Base-by-base conservation (phyloP, 2,888 invertebrate species). In the Bedellia somnulentella region DNA sequence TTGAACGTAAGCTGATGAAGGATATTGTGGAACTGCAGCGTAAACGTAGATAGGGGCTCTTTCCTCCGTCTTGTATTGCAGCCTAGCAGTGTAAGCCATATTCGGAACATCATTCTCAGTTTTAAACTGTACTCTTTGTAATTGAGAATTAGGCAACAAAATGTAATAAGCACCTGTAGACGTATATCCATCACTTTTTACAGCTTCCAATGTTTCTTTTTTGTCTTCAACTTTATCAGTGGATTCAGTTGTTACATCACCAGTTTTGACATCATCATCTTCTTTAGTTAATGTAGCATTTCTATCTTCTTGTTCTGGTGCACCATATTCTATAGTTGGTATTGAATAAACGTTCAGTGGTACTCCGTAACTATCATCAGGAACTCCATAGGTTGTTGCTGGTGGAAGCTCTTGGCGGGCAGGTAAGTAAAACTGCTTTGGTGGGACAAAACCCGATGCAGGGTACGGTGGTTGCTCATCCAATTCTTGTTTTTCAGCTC, bases 51-150 rank as follows among this genome's bases (percentile, higher is more conserved):
- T 71, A 5, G 78, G 78, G 11, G 84, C 81, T 0, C 81, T 81
- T 33, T 82, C 80, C 35, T 83, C 82, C 41, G 79, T 77, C 43
- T 70, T 79, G 47, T 83, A 84, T 29, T 79, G 81, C 34, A 85
- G 68, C 41, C 79, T 78, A 6, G 83, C 83, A 22, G 80, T 80
- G 46, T 81, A 83, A 12, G 80, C 83, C 83, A 83, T 84, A 31
- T 82, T 81, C 52, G 45, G 52, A 4, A 61, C 15, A 24, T 73
- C 71, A 26, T 71, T 70, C 35, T 68, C 58, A 0, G 82, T 81
- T 35, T 77, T 64, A 57, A 81, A 85, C 40, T 73, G 77, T 9
- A 85, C 80, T 33, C 79, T 71, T 43, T 85, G 85, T 2, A 85
- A 64, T 38, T 81, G 75, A 3, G 83, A 80, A 35, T 68, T 78